Evolutionary conservation across 23 tunicate species (phyloP), one percentile per base, ranked within the genome.

Genomic region (Clavelina lepadiformis): DNA sequence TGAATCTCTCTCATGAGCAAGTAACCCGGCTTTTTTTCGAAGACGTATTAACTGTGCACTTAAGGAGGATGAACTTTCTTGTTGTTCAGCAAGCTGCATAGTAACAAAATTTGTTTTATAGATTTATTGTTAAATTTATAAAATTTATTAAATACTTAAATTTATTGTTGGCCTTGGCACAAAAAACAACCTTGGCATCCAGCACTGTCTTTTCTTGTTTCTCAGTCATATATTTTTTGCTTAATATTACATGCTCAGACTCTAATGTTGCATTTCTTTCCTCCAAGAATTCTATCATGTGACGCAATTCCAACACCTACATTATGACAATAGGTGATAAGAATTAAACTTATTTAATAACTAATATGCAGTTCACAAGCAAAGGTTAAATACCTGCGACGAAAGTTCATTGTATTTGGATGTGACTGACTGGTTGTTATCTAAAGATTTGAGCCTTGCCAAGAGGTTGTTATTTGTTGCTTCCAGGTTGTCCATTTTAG

Each of bases 1-100:
- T 5, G 86, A 71, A 44, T 77, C 77, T 3, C 95, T 73, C 69
- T 86, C 95, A 33, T 55, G 60, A 13, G 83, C 33, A 1, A 78
- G 51, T 7, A 77, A 56, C 32, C 58, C 56, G 7, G 79, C 69
- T 7, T 71, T 65, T 35, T 72, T 77, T 36, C 58, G 60, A 31
- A 86, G 35, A 5, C 68, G 73, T 11, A 38, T 46, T 24, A 77
- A 41, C 36, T 86, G 84, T n/a, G 80, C 74, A 31, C 58, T 58
- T 32, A 49, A 23, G 3, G 80, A 71, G 1, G 49, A 33, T 21
- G 11, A 2, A 3, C 26, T 24, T 58, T 86, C 85, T 8, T 34
- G 37, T 28, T 78, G 68, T 28, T 86, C 85, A 1, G 55, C 49
- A 1, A 74, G 7, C 68, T 73, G 38, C 7, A 36, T 46, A 71